Conservation (phyloP, 2,888 invertebrate species). For the Arge pagana region DNA sequence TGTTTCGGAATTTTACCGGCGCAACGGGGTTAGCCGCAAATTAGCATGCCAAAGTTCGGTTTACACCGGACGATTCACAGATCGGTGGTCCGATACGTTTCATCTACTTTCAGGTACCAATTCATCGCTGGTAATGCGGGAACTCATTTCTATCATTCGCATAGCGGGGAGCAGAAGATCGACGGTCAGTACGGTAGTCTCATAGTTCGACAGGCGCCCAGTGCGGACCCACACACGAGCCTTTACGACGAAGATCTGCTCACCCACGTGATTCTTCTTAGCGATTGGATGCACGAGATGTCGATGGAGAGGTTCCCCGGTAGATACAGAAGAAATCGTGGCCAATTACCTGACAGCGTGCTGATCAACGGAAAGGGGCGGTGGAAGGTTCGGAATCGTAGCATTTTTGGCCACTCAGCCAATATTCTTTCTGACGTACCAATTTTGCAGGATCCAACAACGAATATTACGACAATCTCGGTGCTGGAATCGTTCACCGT, state of each 20-base stretch:
- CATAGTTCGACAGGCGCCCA: constrained; percentile 27
- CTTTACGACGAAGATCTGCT: constrained; percentile 29
- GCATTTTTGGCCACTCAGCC: not conserved
- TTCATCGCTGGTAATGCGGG: constrained; percentile 32
- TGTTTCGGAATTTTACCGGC: no score
- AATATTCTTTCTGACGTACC: not conserved
- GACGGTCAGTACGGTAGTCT: constrained; percentile 34
- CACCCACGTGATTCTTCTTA: constrained; percentile 26
- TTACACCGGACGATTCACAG: no score
- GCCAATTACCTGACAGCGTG: constrained; percentile 49
- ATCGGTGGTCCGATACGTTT: no score
- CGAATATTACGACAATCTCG: constrained; percentile 9
- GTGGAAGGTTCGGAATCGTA: constrained; percentile 42
- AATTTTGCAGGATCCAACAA: constrained; percentile 17
- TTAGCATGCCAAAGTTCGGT: no score
- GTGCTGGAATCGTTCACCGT: constrained; percentile 26
- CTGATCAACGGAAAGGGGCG: constrained; percentile 51
- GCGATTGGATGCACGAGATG: constrained; percentile 35
- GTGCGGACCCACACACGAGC: constrained; percentile 11
- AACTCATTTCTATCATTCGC: constrained; percentile 41
- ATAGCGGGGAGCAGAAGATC: constrained; percentile 27
- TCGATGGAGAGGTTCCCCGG: constrained; percentile 57
- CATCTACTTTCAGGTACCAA: constrained; percentile 32
- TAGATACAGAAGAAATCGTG: constrained; percentile 53
- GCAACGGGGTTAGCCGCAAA: no score